A percentile compares a stretch with the other conserved stretches of the same genome.
phyloP scores from a whole-genome alignment of 2,113 vertebrate species.

The Xiphophorus hellerii region DNA sequence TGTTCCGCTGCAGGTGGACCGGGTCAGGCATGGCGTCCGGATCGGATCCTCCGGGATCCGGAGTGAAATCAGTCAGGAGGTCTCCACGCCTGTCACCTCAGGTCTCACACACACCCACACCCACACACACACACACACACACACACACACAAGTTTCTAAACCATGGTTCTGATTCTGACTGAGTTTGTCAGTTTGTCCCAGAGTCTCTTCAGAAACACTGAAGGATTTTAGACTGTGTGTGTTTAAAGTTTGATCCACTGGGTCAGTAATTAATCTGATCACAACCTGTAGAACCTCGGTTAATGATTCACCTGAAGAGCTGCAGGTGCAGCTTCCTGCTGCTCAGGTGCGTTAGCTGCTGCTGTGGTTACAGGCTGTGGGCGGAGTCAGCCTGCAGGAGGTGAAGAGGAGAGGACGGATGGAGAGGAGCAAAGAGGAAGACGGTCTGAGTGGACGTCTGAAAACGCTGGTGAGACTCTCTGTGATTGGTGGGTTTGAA shows the following conservation, averaged over 20 bases:
- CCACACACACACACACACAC: no score
- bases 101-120: conserved; percentile 20
- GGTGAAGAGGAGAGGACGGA: conserved; percentile 66
- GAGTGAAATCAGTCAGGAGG: conserved; percentile 51
- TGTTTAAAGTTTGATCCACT: not conserved
- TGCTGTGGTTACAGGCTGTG: conserved; percentile 7
- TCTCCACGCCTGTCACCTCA: conserved; percentile 63
- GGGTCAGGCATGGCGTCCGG: conserved; percentile 48
- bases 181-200: no score
- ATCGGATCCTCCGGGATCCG: conserved; percentile 29
- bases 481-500: not conserved
- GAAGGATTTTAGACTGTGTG: not conserved
- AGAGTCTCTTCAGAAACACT: not conserved
- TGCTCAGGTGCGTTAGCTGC: not conserved
- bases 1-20: not conserved
- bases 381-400: conserved; percentile 41
- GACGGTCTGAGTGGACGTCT: conserved; percentile 49
- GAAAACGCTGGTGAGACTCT: conserved; percentile 48
- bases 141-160: not conserved
- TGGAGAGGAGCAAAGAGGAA: conserved; percentile 46
- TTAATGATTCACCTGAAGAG: not conserved
- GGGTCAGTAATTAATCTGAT: not conserved
- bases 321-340: not conserved
- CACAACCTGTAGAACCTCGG: not conserved
- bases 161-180: not conserved